Evolutionary conservation across 92 coral and sea anemone species (phyloP).

Genomic region (Pocillopora grandis): DNA sequence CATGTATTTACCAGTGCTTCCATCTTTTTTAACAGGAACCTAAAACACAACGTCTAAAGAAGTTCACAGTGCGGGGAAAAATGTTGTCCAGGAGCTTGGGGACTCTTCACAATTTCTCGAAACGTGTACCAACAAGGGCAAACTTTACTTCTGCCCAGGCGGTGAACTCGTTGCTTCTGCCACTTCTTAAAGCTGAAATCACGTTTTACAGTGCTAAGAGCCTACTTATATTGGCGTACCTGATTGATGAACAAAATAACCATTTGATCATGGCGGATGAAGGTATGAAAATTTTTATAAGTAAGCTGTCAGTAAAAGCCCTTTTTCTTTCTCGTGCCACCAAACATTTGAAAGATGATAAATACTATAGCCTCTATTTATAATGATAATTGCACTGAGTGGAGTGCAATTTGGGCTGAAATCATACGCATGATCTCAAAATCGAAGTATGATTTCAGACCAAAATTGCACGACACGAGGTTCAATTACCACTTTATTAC

Average conservation of each 20-base stretch:
- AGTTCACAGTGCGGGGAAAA: slow-evolving; percentile 56
- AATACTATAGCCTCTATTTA: no score
- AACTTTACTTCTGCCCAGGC: slow-evolving; percentile 57
- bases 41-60: slow-evolving; percentile 27
- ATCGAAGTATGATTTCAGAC: no score
- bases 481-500: no score
- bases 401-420: no score
- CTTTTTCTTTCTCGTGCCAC: no score
- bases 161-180: slow-evolving; percentile 51
- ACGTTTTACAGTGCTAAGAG: slow-evolving; percentile 51
- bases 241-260: slow-evolving; percentile 74
- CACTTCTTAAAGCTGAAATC: slow-evolving; percentile 65
- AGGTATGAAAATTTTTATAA: slow-evolving; percentile 31
- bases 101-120: slow-evolving; percentile 61
- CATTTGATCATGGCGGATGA: slow-evolving; percentile 66
- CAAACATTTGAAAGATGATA: no score
- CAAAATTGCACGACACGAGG: no score
- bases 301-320: background rate
- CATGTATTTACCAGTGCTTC: background rate
- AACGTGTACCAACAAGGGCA: slow-evolving; percentile 60
- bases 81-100: slow-evolving; percentile 53
- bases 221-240: slow-evolving; percentile 66
- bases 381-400: no score
- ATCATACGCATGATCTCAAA: no score
- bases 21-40: slow-evolving; percentile 29